Conservation (phyloP, 2,797 vertebrate species). For the Chromis chromis region DNA sequence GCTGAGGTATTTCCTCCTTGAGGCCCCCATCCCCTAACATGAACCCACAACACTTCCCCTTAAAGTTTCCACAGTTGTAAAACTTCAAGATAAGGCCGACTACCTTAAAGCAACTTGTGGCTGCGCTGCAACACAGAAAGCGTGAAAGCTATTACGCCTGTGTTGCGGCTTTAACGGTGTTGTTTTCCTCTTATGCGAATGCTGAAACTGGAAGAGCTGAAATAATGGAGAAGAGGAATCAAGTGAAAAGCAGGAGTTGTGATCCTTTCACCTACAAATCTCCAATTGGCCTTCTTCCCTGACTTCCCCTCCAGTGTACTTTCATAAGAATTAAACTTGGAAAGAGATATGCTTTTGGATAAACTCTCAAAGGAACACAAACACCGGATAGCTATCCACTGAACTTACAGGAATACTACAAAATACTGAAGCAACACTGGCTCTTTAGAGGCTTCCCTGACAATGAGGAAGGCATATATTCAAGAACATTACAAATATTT, state of each 20-base stretch:
- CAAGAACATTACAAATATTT: too few species aligned
- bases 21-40: constrained; percentile 50
- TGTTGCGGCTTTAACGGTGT: neutral
- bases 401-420: neutral
- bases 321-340: constrained; percentile 18
- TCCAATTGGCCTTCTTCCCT: constrained; percentile 3
- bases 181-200: neutral
- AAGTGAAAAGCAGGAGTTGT: constrained; percentile 13
- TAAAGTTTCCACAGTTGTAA: constrained; percentile 6
- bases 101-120: neutral
- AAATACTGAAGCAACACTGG: neutral
- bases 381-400: neutral
- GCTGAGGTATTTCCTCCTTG: constrained; percentile 65
- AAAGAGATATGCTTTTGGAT: neutral
- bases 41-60: constrained; percentile 45
- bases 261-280: constrained; percentile 13
- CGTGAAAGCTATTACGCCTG: neutral
- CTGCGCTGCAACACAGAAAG: neutral
- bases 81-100: constrained; percentile 15
- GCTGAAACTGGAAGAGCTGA: neutral
- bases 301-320: constrained; percentile 5
- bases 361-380: neutral
- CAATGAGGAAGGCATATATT: too few species aligned
- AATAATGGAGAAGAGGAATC: neutral
- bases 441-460: too few species aligned